These are phyloP conservation scores for Leptodactylus fallax DNA, from an alignment of 2,797 vertebrate species.

Conservation along the genomic window DNA sequence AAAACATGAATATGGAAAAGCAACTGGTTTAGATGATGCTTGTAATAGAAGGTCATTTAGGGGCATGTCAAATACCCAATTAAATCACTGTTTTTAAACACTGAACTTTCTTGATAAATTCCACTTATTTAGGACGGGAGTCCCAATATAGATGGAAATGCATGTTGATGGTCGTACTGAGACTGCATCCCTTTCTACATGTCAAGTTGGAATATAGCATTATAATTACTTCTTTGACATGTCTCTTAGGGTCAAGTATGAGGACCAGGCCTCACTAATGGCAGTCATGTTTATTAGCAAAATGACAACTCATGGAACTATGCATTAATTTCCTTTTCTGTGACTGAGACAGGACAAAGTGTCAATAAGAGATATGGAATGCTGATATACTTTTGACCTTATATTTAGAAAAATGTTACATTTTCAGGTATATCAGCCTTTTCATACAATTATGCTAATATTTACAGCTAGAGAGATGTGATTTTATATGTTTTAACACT, in stretches of 20 bases:
- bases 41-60: slow-evolving; percentile 16
- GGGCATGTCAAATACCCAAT: neutral
- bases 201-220: neutral
- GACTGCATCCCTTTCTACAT: neutral
- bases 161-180: neutral
- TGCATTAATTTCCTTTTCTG: slow-evolving; percentile 9
- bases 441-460: neutral
- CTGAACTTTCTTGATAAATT: neutral
- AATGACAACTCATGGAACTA: slow-evolving; percentile 11
- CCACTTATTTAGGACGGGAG: neutral
- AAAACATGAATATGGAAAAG: neutral
- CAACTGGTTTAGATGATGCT: neutral
- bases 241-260: slow-evolving; percentile 29
- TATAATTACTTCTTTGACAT: slow-evolving; percentile 22
- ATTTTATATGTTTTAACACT: too few relatives aligned
- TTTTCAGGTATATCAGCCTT: neutral
- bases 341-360: neutral
- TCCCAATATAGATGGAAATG: neutral
- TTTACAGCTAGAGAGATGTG: too few relatives aligned
- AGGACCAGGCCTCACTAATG: slow-evolving; percentile 41
- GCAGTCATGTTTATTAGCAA: slow-evolving; percentile 42
- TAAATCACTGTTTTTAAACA: neutral
- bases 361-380: neutral
- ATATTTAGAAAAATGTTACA: neutral
- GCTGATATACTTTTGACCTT: neutral